Conservation (phyloP, 2,888 invertebrate genomes). For the Hofmannophila pseudospretella region DNA sequence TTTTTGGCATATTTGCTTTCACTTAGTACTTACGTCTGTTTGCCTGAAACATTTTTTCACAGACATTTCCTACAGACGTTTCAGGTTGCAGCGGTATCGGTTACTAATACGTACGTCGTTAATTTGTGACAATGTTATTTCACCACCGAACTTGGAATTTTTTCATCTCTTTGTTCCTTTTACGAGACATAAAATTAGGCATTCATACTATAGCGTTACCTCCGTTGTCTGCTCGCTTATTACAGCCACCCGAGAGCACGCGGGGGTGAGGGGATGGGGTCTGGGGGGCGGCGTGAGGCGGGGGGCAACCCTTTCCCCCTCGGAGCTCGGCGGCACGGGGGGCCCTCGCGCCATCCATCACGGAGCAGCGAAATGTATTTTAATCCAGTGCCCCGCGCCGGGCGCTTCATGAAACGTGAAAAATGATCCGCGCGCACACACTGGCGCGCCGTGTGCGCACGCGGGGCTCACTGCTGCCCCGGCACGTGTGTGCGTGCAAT, state of each 20-base stretch:
- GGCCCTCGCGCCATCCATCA: slow-evolving; percentile 56
- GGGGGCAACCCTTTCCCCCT: slow-evolving; percentile 57
- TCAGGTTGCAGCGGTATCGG: slow-evolving; percentile 5
- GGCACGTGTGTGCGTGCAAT: background rate
- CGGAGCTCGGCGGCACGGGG: slow-evolving; percentile 14
- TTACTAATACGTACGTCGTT: too few relatives aligned
- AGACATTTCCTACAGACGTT: too few relatives aligned
- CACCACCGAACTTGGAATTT: too few relatives aligned
- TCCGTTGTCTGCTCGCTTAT: slow-evolving; percentile 34
- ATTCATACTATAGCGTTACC: slow-evolving; percentile 37
- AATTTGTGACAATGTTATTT: too few relatives aligned
- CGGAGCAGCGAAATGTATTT: slow-evolving; percentile 73
- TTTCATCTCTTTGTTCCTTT: too few relatives aligned
- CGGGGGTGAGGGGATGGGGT: slow-evolving; percentile 11
- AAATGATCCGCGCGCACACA: slow-evolving; percentile 57
- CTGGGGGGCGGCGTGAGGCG: slow-evolving; percentile 12
- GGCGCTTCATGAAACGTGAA: slow-evolving; percentile 75
- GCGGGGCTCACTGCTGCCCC: background rate
- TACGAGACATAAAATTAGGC: too few relatives aligned
- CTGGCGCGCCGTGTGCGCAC: background rate
- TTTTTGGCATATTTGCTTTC: slow-evolving; percentile 61
- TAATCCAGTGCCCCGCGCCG: slow-evolving; percentile 69
- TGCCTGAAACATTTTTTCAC: slow-evolving; percentile 49
- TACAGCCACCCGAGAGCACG: slow-evolving; percentile 13
- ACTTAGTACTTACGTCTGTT: slow-evolving; percentile 62